A percentile compares a stretch with the other conserved stretches of the same genome.
phyloP scores from a whole-genome alignment of 2,797 vertebrate genomes.

The Phataginus tricuspis region DNA sequence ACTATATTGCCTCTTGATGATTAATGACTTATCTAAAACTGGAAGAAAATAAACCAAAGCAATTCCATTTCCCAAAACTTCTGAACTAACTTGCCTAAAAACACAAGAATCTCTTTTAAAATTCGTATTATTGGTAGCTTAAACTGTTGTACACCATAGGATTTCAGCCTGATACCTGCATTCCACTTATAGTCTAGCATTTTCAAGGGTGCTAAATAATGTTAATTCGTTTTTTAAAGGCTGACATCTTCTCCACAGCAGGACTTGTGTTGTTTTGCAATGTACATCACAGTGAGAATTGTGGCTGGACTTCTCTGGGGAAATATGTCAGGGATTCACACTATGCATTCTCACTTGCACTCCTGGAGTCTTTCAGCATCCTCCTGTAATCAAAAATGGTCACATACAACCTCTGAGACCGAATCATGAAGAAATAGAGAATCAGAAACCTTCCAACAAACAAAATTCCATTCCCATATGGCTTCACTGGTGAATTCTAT shows the following conservation, averaged over 20 bases:
- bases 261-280: background rate
- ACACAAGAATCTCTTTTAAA: background rate
- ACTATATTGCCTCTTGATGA: background rate
- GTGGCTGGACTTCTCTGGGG: background rate
- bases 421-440: background rate
- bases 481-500: background rate
- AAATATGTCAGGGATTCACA: background rate
- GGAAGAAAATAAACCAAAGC: background rate
- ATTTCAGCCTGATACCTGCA: background rate
- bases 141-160: background rate
- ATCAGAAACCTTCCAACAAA: background rate
- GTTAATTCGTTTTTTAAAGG: background rate
- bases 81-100: background rate
- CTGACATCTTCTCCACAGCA: background rate
- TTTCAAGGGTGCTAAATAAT: background rate
- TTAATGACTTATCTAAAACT: background rate
- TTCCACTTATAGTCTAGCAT: background rate
- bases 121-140: background rate
- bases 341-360: background rate
- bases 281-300: background rate
- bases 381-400: background rate
- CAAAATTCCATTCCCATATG: background rate
- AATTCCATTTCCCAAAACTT: background rate
- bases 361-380: background rate
- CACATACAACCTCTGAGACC: background rate